Percentiles rank a stretch among this genome's conserved stretches.
phyloP scores from a whole-genome alignment of 2,113 vertebrate genomes.

The Noturus placidus region DNA sequence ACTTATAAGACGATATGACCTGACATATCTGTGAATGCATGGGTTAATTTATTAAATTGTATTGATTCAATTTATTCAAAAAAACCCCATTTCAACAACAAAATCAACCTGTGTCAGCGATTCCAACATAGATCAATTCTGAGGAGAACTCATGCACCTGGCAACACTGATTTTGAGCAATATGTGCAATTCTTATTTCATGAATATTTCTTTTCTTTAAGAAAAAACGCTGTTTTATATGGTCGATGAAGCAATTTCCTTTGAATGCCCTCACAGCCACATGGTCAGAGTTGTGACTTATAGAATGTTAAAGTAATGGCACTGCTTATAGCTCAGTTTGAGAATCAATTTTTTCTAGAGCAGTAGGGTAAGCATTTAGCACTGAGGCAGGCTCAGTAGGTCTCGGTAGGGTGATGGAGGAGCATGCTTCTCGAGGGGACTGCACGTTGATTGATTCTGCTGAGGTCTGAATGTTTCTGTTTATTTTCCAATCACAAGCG shows the following conservation, averaged over 20 bases:
- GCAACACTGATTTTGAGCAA: background rate
- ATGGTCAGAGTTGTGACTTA: conserved; percentile 2
- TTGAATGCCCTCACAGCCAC: background rate
- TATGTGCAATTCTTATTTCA: background rate
- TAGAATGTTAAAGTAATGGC: conserved; percentile 22
- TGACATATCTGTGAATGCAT: background rate
- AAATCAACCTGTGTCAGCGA: background rate
- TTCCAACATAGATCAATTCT: background rate
- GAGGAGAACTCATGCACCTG: background rate
- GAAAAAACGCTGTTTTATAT: background rate
- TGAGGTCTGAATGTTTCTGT: conserved; percentile 43
- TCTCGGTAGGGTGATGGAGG: conserved; percentile 28
- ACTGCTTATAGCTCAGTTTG: conserved; percentile 36
- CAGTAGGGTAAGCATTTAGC: conserved; percentile 24
- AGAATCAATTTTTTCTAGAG: conserved; percentile 31
- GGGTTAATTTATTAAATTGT: background rate
- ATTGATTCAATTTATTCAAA: background rate
- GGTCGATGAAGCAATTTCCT: background rate
- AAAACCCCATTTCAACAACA: background rate
- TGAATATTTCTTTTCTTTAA: background rate
- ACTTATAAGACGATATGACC: background rate
- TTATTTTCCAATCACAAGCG: conserved; percentile 37
- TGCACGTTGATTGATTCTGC: conserved; percentile 42
- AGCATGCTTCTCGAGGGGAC: background rate
- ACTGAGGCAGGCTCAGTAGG: conserved; percentile 24